phyloP scores from a whole-genome alignment of 1,140 invertebrate genomes.

The Aleiodes sp. region DNA sequence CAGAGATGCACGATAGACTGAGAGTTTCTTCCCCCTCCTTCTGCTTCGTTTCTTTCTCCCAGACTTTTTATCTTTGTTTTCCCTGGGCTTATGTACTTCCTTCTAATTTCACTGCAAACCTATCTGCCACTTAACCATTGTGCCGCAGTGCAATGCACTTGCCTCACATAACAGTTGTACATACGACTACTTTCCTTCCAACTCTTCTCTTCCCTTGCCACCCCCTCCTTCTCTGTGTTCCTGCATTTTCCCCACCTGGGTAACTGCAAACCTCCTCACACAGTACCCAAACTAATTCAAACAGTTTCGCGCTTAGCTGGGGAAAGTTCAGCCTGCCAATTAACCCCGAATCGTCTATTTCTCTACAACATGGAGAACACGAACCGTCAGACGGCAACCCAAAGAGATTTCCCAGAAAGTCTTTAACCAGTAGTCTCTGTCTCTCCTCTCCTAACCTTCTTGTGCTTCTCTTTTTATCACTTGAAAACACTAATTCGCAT shows the following conservation, averaged over 20 bases:
- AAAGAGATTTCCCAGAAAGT: not conserved
- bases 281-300: conserved; percentile 31
- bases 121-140: not conserved
- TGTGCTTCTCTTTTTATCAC: too few relatives aligned
- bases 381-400: conserved; percentile 20
- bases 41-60: too few relatives aligned
- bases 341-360: conserved; percentile 21
- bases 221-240: not conserved
- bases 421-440: too few relatives aligned
- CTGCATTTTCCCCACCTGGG: not conserved
- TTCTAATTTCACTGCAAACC: conserved; percentile 4
- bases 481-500: too few relatives aligned
- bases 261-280: conserved; percentile 23
- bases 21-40: too few relatives aligned
- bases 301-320: conserved; percentile 24
- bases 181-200: not conserved
- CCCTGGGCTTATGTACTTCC: not conserved
- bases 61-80: not conserved
- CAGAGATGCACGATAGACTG: not conserved
- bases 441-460: too few relatives aligned
- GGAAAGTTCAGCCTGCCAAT: conserved; percentile 36
- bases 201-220: too few relatives aligned
- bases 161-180: not conserved
- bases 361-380: conserved; percentile 21
- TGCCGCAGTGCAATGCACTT: conserved; percentile 6